A percentile compares a stretch with the other conserved stretches of the same genome.
These are phyloP conservation scores for Cephalopholis sonnerati DNA, from an alignment of 2,113 vertebrate species.

Conservation along the genomic window DNA sequence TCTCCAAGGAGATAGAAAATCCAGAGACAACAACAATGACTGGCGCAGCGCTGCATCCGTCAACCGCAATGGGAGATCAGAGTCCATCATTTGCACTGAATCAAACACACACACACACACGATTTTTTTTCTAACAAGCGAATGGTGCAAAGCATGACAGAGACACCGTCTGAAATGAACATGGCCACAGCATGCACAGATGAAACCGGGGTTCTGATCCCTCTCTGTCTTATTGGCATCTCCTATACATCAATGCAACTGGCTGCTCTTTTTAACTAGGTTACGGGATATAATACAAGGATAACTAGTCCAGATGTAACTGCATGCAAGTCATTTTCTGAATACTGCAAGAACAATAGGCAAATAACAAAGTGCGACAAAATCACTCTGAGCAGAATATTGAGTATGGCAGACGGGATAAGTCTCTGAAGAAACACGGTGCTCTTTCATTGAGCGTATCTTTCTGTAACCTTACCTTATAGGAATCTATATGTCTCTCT, in stretches of 20 bases:
- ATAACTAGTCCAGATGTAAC: conserved; percentile 17
- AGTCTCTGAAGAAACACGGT: neutral
- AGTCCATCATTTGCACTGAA: conserved; percentile 41
- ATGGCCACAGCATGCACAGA: conserved; percentile 37
- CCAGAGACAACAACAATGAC: conserved; percentile 52
- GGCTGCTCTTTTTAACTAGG: conserved; percentile 32
- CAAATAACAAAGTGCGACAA: conserved; percentile 42
- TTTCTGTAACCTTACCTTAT: conserved; percentile 58
- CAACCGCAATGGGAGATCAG: conserved; percentile 51
- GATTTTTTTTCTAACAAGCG: conserved; percentile 1
- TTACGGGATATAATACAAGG: conserved; percentile 25
- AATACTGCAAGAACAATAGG: neutral
- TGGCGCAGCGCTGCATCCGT: conserved; percentile 73
- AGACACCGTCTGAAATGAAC: conserved; percentile 73
- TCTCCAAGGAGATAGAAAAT: conserved; percentile 54
- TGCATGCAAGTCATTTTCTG: neutral
- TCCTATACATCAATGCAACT: conserved; percentile 14
- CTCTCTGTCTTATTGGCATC: conserved; percentile 17
- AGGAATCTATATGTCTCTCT: neutral
- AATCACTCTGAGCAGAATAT: conserved; percentile 25
- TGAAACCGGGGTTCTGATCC: conserved; percentile 15
- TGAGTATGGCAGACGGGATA: neutral
- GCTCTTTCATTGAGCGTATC: neutral
- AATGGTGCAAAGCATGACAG: conserved; percentile 71
- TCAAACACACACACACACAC: conserved; percentile 4